Evolutionary conservation across 2,797 vertebrate species (phyloP), one percentile per base, ranked within the genome.

Genomic region (Hemibagrus guttatus): DNA sequence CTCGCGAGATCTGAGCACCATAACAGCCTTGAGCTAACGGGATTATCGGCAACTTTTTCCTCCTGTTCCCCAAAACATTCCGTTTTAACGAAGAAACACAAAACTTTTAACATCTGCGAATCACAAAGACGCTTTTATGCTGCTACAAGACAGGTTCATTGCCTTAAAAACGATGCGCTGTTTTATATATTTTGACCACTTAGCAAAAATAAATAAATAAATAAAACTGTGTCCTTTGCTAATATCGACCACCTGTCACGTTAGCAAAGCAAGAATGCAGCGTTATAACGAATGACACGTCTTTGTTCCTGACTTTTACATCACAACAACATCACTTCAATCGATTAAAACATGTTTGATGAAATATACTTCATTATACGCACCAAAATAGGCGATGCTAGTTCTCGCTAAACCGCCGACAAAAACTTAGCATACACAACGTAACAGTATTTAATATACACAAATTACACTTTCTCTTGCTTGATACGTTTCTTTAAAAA

Each of bases 1-100:
- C 28, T 82, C 80, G 80, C 80, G 80, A 82, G 61, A 82, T 66
- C 66, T 68, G 0, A 31, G 9, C 26, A 19, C 59, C 59, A 81
- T 42, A 42, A 46, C 7, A 46, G 14, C 21, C 23, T 0, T 5
- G 78, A 46, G 23, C 61, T 31, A 52, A 52, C 42, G 80, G 17
- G 42, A 82, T 68, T 66, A 46, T 35, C 63, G n/a, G 17, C 42
- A 28, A 49, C 79, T 59, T 61, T 80, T 21, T 49, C 23, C 8
- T 8, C 6, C 63, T 4, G 3, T 14, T 28, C 21, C 6, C 21
- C 17, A 80, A 42, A 80, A 80, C 35, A 42, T 35, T 39, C 1
- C 14, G 8, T 6, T 35, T 21, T 4, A 4, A 31, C 26, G 46
- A 8, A 16, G 3, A 19, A 19, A 19, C 3, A 31, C 16, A 11